phyloP scores from a whole-genome alignment of 2,888 invertebrate genomes.

The Fissipunctia ypsillon region DNA sequence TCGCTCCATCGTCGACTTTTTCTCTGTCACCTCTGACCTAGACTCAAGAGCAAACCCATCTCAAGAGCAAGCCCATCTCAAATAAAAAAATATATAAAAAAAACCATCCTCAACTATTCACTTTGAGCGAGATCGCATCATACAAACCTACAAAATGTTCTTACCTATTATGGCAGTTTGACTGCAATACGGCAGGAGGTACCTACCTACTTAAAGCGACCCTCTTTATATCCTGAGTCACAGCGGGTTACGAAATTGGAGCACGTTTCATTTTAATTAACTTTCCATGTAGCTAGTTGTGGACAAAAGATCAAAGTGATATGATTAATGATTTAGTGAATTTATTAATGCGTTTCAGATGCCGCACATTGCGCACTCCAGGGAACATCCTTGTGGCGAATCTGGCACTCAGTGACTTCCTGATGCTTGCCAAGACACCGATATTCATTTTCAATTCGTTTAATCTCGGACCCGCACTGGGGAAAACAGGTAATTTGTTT shows the following conservation, averaged over 20 bases:
- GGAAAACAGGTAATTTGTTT: slow-evolving; percentile 91
- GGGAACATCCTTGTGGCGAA: slow-evolving; percentile 94
- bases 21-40: no score
- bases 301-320: slow-evolving; percentile 59
- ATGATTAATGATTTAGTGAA: slow-evolving; percentile 56
- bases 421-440: slow-evolving; percentile 93
- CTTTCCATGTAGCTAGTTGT: slow-evolving; percentile 40
- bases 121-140: slow-evolving; percentile 2
- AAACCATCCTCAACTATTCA: neutral
- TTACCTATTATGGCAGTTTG: neutral
- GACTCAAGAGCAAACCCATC: no score
- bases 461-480: slow-evolving; percentile 93
- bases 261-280: slow-evolving; percentile 58
- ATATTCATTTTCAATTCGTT: slow-evolving; percentile 94
- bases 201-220: neutral
- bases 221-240: slow-evolving; percentile 16
- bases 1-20: no score
- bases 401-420: slow-evolving; percentile 93
- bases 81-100: no score
- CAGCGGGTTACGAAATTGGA: slow-evolving; percentile 40
- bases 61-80: no score
- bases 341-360: slow-evolving; percentile 86
- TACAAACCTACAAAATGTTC: neutral
- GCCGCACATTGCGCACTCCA: slow-evolving; percentile 93
- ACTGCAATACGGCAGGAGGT: neutral